Evolutionary conservation across 1,140 invertebrate species (phyloP).

Genomic region (Plutomurus gul): DNA sequence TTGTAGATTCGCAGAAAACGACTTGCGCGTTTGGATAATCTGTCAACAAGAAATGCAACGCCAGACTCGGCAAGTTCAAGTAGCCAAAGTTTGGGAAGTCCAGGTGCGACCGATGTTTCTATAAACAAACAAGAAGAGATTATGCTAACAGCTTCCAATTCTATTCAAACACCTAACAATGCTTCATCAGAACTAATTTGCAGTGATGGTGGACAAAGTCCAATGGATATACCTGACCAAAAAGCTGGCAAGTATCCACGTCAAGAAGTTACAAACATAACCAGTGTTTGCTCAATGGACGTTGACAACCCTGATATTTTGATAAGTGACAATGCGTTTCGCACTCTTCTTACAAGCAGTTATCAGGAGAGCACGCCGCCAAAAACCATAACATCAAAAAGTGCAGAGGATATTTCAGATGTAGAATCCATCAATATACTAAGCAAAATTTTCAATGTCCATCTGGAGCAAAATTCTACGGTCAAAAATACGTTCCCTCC

Average conservation of each 20-base stretch:
- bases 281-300: not conserved
- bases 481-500: not conserved
- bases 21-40: slow-evolving; percentile 67
- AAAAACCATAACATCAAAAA: not conserved
- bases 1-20: slow-evolving; percentile 70
- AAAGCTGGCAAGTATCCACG: not conserved
- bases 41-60: slow-evolving; percentile 56
- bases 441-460: slow-evolving; percentile 46
- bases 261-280: slow-evolving; percentile 56
- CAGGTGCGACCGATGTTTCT: slow-evolving; percentile 53
- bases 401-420: not conserved
- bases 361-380: not conserved
- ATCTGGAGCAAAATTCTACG: not conserved
- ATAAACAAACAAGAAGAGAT: slow-evolving; percentile 36
- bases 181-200: slow-evolving; percentile 31
- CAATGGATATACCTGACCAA: not conserved
- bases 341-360: not conserved
- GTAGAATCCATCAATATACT: slow-evolving; percentile 13
- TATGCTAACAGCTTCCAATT: slow-evolving; percentile 24
- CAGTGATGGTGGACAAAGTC: slow-evolving; percentile 63
- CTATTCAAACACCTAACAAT: not conserved
- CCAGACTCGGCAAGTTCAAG: slow-evolving; percentile 56
- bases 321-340: not conserved
- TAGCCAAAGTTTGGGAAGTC: slow-evolving; percentile 55
- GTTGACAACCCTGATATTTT: not conserved